These are phyloP conservation scores for Halcyon senegalensis DNA, from an alignment of 2,113 vertebrate genomes.

Conservation along the genomic window DNA sequence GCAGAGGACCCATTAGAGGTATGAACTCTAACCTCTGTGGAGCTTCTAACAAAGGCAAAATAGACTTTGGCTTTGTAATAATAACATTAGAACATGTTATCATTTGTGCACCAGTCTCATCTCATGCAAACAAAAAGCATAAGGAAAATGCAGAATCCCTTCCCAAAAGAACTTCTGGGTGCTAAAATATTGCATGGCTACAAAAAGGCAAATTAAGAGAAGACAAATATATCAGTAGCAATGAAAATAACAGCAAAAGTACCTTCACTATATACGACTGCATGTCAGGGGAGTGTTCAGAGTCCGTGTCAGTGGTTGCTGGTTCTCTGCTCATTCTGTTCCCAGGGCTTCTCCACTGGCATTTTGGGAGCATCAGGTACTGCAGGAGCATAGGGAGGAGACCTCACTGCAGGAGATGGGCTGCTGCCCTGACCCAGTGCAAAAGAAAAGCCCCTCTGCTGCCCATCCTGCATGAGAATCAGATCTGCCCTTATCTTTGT, in stretches of 20 bases:
- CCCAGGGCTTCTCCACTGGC: fast-evolving
- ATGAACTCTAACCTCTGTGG: background rate
- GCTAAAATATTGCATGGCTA: background rate
- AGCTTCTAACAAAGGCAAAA: background rate
- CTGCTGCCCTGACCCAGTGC: background rate
- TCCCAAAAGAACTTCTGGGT: background rate
- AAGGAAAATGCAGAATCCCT: background rate
- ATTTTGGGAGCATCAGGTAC: background rate
- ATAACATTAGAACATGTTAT: background rate
- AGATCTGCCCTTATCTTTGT: background rate
- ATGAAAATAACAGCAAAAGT: fast-evolving
- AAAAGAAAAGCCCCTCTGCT: background rate
- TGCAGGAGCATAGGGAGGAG: background rate
- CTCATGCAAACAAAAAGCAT: background rate
- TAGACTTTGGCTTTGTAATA: background rate
- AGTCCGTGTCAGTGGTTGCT: background rate
- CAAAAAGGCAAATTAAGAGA: background rate
- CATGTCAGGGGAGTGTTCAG: background rate
- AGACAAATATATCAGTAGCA: background rate
- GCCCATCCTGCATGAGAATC: background rate
- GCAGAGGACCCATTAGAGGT: background rate
- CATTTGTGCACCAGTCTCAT: background rate
- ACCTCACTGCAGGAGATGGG: background rate
- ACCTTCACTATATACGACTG: background rate
- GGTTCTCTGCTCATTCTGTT: background rate